Evolutionary conservation across 2,113 vertebrate genomes (phyloP).

Genomic region (Loxodonta africana): DNA sequence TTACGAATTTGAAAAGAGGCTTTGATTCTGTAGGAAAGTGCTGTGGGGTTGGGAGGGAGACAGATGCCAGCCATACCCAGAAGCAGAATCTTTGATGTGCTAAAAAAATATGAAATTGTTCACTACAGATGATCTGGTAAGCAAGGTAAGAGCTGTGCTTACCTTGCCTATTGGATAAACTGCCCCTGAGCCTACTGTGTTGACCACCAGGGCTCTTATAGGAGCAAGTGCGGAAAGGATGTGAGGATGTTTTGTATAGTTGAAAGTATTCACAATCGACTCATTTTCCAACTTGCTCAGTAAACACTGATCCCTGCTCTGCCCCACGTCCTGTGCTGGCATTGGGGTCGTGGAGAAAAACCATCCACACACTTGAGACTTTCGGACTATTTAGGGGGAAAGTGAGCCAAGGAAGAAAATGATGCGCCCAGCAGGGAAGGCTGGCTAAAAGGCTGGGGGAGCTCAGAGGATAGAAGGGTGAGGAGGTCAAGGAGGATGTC

Average conservation of each 20-base stretch:
- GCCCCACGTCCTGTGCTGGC: not conserved
- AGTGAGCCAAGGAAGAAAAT: not conserved
- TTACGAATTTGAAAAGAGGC: too few relatives aligned
- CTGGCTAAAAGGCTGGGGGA: not conserved
- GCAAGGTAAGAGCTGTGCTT: too few relatives aligned
- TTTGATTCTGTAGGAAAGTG: too few relatives aligned
- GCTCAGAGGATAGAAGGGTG: not conserved
- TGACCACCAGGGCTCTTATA: not conserved
- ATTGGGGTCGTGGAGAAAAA: not conserved
- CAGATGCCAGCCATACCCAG: too few relatives aligned
- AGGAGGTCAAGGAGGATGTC: not conserved
- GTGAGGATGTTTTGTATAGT: not conserved
- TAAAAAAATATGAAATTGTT: too few relatives aligned
- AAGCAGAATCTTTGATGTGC: too few relatives aligned
- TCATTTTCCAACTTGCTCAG: not conserved
- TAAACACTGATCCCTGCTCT: not conserved
- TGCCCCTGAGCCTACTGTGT: not conserved
- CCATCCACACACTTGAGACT: not conserved
- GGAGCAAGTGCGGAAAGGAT: not conserved
- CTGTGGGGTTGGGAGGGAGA: too few relatives aligned
- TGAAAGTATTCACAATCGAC: not conserved
- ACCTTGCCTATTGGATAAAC: too few relatives aligned
- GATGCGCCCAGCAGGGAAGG: not conserved
- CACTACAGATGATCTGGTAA: too few relatives aligned
- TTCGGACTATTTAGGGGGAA: not conserved